Evolutionary conservation across 2,888 invertebrate species (phyloP).

Genomic region (Leptopilina myrica): DNA sequence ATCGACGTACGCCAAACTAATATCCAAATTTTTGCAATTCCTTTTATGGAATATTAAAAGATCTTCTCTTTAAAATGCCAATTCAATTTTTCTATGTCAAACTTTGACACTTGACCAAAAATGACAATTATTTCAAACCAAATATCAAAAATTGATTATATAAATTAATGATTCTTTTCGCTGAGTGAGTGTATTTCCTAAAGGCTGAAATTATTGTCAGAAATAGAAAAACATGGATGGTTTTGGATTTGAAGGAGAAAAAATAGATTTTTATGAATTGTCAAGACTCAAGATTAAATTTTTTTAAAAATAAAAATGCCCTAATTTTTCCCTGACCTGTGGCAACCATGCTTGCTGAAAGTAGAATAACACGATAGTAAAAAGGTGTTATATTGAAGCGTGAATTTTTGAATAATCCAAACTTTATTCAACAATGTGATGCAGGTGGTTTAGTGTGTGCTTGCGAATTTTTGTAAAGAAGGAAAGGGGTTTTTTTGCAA

Average conservation of each 20-base stretch:
- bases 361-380: neutral
- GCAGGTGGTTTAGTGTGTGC: constrained; percentile 29
- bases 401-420: constrained; percentile 5
- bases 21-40: constrained; percentile 73
- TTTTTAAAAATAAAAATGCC: no score
- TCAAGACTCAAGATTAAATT: no score
- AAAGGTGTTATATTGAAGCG: neutral
- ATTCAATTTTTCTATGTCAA: neutral
- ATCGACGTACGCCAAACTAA: constrained; percentile 68
- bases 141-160: no score
- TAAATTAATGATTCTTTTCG: no score
- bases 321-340: no score
- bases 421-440: constrained; percentile 38
- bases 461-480: neutral
- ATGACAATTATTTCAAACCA: neutral
- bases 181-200: no score
- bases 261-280: no score
- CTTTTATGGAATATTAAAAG: constrained; percentile 68
- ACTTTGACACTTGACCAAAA: neutral
- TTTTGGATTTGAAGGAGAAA: no score
- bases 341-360: neutral
- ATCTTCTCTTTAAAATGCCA: constrained; percentile 38
- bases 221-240: no score
- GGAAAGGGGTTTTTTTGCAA: constrained; percentile 10
- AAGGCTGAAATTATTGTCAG: no score